Percentiles rank a stretch among this genome's conserved stretches.
These are phyloP conservation scores for Dorcus parallelipipedus DNA, from an alignment of 2,888 invertebrate species.

Conservation along the genomic window DNA sequence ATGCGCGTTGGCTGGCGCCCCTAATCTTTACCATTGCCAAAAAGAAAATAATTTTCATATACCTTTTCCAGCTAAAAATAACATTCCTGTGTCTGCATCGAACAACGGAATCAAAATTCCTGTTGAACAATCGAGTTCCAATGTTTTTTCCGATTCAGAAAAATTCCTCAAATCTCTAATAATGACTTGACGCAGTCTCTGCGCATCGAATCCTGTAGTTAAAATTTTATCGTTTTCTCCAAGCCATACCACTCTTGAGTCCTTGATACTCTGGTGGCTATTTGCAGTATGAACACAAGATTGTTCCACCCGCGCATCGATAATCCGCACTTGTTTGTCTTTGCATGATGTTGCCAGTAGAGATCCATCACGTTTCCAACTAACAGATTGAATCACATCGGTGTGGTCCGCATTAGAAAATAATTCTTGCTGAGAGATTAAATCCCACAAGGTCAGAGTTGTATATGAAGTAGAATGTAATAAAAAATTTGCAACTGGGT, in stretches of 20 bases:
- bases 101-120: constrained; percentile 90
- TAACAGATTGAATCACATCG: constrained; percentile 84
- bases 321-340: constrained; percentile 82
- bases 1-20: too few species aligned
- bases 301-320: constrained; percentile 72
- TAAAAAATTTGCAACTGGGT: constrained; percentile 87
- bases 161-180: constrained; percentile 85
- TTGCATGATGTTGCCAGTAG: constrained; percentile 84
- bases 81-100: constrained; percentile 92
- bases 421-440: constrained; percentile 75
- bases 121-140: constrained; percentile 82
- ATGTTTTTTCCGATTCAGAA: constrained; percentile 69
- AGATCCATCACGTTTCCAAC: constrained; percentile 87
- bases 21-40: too few species aligned
- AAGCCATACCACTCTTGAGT: constrained; percentile 87
- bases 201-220: constrained; percentile 87
- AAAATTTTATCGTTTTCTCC: constrained; percentile 80
- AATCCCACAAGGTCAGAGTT: constrained; percentile 81
- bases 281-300: constrained; percentile 62
- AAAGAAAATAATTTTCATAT: background rate
- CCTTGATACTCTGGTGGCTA: constrained; percentile 88
- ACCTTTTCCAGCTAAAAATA: constrained; percentile 90
- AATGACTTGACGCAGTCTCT: constrained; percentile 81
- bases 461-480: constrained; percentile 82
- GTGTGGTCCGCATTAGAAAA: constrained; percentile 69